Evolutionary conservation across 1,140 invertebrate genomes (phyloP), one percentile per base, ranked within the genome.

Genomic region (Brachionus calyciflorus): DNA sequence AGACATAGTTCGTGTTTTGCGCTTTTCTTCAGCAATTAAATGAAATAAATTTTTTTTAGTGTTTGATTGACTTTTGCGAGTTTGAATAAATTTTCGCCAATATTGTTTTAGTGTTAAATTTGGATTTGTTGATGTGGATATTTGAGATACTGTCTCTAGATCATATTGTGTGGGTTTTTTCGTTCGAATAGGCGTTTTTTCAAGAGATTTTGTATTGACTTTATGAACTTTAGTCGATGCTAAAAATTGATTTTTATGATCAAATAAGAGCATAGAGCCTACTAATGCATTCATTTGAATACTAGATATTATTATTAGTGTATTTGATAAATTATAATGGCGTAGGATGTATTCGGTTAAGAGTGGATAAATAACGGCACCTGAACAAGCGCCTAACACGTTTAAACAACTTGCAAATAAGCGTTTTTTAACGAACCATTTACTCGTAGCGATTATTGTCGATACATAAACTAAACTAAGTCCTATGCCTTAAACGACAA

Each of bases 71-170:
- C 10, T 51, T 28, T 49, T 55, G 49, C 69, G 37, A 14, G 69
- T 73, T 51, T 73, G 69, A 0, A 73, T 46, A 73, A 73, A 73
- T 73, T 73, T 73, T 2, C 69, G 44, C 69, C 69, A 73, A 26
- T 73, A 73, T 24, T 73, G 69, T 33, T 73, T 73, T 0, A 73
- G 69, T 28, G 69, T 73, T 1, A 40, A 30, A 55, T 73, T 73
- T 17, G 69, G 14, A 12, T 51, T 51, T 6, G 69, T 73, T 4
- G 46, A 73, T n/a, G 69, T 51, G 9, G 69, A 73, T 40, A 49
- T 49, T 28, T 37, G 30, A 2, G 69, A 73, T 17, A 51, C 69
- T 21, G 69, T 55, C 19, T 73, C 69, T 3, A 17, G 19, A 14
- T 73, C 46, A 28, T 14, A 0, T 7, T 10, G 7, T n/a, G n/a